Percentiles rank a stretch among this genome's conserved stretches.
Evolutionary conservation across 2,797 vertebrate genomes (phyloP).

Genomic region (Peromyscus aztecus): DNA sequence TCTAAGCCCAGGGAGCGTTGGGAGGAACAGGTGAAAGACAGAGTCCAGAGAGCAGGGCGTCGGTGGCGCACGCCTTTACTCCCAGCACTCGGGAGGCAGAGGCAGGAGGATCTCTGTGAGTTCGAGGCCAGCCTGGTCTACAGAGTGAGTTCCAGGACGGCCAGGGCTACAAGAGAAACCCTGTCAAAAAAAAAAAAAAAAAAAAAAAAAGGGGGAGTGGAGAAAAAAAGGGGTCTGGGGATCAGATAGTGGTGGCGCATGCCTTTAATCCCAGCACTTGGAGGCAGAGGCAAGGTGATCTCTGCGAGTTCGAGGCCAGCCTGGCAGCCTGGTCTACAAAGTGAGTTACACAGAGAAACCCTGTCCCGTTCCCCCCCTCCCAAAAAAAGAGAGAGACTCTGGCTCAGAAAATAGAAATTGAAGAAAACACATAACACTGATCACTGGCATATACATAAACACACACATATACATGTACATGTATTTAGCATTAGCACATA

Average conservation of each 20-base stretch:
- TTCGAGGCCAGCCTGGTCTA: not conserved
- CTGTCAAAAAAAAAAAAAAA: too few relatives aligned
- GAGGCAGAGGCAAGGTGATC: not conserved
- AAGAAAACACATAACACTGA: not conserved
- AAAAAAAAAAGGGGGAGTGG: too few relatives aligned
- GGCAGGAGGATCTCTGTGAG: not conserved
- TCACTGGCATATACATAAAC: too few relatives aligned
- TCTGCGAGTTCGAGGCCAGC: not conserved
- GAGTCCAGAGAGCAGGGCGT: not conserved
- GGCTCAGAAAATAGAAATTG: not conserved
- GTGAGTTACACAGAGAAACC: not conserved
- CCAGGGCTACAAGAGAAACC: not conserved
- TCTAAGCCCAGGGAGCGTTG: not conserved
- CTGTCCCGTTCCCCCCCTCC: too few relatives aligned
- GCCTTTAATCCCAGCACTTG: not conserved
- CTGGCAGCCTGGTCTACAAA: not conserved
- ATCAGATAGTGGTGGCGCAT: accelerated
- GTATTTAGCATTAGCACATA: not conserved
- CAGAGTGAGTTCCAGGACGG: not conserved
- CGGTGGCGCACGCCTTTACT: not conserved
- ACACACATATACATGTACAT: not conserved
- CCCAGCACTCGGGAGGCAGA: not conserved
- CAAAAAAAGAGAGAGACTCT: not conserved
- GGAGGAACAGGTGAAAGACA: not conserved
- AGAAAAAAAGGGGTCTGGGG: too few relatives aligned